A percentile compares a stretch with the other conserved stretches of the same genome.
phyloP scores from a whole-genome alignment of 2,888 invertebrate species.

The Tenthredo scrophulariae region DNA sequence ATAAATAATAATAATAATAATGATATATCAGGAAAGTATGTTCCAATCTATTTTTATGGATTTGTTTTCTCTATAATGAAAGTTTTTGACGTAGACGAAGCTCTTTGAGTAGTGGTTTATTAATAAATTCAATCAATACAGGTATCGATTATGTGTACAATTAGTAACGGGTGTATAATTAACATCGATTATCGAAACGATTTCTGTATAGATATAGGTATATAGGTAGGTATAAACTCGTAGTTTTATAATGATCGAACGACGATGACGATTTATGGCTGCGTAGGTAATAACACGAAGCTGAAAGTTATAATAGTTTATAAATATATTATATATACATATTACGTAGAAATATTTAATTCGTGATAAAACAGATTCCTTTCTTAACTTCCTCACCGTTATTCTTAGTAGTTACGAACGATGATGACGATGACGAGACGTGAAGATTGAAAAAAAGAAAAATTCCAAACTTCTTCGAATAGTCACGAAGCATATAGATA shows the following conservation, averaged over 20 bases:
- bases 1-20: no score
- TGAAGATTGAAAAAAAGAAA: not conserved
- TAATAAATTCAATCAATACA: slow-evolving; percentile 19
- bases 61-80: not conserved
- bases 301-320: not conserved
- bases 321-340: not conserved
- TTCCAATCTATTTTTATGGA: not conserved
- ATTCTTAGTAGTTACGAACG: not conserved
- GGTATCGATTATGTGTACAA: slow-evolving; percentile 28
- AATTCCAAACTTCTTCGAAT: not conserved
- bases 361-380: not conserved
- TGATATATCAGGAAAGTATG: not conserved
- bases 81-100: not conserved
- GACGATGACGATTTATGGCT: not conserved
- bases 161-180: slow-evolving; percentile 37
- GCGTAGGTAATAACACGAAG: not conserved
- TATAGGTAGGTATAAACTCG: no score
- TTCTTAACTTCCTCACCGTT: not conserved
- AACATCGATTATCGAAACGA: slow-evolving; percentile 8
- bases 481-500: not conserved
- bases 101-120: not conserved
- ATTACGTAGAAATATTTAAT: not conserved
- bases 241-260: slow-evolving; percentile 4
- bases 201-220: not conserved
- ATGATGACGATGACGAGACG: not conserved